These are phyloP conservation scores for Platycnemis pennipes DNA, from an alignment of 2,888 invertebrate genomes.

Conservation along the genomic window DNA sequence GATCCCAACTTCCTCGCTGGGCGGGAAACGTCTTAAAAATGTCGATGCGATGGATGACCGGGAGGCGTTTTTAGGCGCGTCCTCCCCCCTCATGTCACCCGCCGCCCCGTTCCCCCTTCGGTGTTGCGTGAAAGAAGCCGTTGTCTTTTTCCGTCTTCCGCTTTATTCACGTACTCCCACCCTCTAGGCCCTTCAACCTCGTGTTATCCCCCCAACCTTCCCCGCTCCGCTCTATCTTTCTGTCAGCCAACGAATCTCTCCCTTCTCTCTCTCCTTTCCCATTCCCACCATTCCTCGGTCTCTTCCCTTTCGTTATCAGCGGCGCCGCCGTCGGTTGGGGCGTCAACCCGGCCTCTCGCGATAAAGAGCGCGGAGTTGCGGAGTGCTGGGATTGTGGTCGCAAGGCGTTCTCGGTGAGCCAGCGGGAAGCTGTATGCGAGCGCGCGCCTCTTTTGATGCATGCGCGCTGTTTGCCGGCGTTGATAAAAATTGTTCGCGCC, in stretches of 20 bases:
- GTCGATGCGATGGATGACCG: constrained; percentile 36
- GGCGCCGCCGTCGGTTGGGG: constrained; percentile 37
- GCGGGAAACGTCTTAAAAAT: constrained; percentile 26
- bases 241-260: neutral
- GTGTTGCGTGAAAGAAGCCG: constrained; percentile 11
- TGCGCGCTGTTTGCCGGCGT: constrained; percentile 14
- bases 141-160: constrained; percentile 30
- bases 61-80: constrained; percentile 17
- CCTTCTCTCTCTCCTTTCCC: neutral
- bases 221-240: neutral
- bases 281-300: neutral
- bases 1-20: constrained; percentile 18
- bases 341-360: neutral
- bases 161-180: neutral
- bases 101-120: neutral
- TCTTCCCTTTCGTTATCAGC: constrained; percentile 42
- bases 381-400: constrained; percentile 28
- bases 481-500: constrained; percentile 28
- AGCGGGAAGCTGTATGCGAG: constrained; percentile 34
- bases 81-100: neutral
- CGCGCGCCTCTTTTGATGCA: constrained; percentile 29
- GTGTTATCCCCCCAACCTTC: neutral
- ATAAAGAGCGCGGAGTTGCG: constrained; percentile 43
- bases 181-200: neutral
- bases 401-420: constrained; percentile 4